Percentiles rank a stretch among this genome's conserved stretches.
phyloP scores from a whole-genome alignment of 2,797 vertebrate species.

The Garrulus glandarius region DNA sequence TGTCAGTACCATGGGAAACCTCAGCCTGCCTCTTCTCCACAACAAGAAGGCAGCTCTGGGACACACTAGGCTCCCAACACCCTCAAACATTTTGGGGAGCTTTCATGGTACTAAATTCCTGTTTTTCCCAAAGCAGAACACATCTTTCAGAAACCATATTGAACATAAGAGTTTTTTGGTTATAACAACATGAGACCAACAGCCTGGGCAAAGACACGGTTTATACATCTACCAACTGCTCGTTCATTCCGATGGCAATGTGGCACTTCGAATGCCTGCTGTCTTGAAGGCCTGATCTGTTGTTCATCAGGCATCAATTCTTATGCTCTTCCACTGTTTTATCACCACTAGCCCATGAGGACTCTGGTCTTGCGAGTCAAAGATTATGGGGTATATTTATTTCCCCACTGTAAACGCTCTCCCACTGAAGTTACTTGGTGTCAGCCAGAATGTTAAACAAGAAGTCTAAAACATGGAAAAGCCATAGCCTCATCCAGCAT shows the following conservation, averaged over 20 bases:
- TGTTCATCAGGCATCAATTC: background rate
- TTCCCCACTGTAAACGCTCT: background rate
- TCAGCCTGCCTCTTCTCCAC: background rate
- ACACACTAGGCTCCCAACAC: background rate
- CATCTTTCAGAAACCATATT: background rate
- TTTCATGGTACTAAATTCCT: background rate
- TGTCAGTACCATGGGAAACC: background rate
- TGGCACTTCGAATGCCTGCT: background rate
- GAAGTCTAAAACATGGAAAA: background rate
- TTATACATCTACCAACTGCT: background rate
- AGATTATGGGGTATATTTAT: background rate
- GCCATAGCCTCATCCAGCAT: background rate
- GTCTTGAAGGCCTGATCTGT: background rate
- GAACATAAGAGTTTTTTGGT: background rate
- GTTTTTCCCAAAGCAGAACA: background rate
- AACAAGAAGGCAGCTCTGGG: background rate
- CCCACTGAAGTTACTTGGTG: background rate
- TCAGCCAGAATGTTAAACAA: background rate
- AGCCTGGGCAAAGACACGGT: background rate
- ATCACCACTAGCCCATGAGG: background rate
- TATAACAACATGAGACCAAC: background rate
- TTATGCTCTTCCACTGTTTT: background rate
- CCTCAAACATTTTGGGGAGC: background rate
- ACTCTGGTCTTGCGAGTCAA: background rate
- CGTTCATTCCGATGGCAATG: accelerated